phyloP scores from a whole-genome alignment of 2,888 invertebrate species.

The Tachina lurida region DNA sequence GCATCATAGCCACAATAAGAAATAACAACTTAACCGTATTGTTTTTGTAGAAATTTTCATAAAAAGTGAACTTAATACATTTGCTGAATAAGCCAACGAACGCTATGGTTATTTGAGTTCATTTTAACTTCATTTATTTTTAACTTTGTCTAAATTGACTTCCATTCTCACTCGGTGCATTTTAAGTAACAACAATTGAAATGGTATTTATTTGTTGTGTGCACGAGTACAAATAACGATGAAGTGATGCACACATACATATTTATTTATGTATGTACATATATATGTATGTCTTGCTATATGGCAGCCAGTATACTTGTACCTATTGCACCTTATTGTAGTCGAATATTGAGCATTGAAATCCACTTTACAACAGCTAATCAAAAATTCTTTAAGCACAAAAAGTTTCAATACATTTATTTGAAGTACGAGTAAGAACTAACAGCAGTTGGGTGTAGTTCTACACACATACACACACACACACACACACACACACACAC shows the following conservation, averaged over 20 bases:
- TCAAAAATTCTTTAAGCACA: constrained; percentile 46
- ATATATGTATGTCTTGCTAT: not conserved
- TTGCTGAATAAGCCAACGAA: not conserved
- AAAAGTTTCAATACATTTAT: constrained; percentile 39
- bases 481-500: not conserved
- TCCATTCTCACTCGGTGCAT: constrained; percentile 37
- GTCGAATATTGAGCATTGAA: not conserved
- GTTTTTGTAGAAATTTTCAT: no score
- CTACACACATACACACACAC: not conserved
- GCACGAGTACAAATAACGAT: not conserved
- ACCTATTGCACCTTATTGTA: not conserved
- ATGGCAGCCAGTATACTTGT: not conserved
- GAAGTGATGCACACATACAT: not conserved
- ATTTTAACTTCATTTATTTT: not conserved
- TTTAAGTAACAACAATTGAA: constrained; percentile 50
- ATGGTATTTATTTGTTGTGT: constrained; percentile 1
- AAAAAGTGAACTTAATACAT: not conserved
- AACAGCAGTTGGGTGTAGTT: not conserved
- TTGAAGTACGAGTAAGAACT: not conserved
- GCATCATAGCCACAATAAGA: no score
- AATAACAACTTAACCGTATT: no score
- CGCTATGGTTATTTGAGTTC: not conserved
- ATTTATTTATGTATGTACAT: not conserved
- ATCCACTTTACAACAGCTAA: constrained; percentile 32
- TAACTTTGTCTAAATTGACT: constrained; percentile 39